A percentile compares a stretch with the other conserved stretches of the same genome.
Evolutionary conservation across 2,113 vertebrate species (phyloP).

Genomic region (Microtus pennsylvanicus): DNA sequence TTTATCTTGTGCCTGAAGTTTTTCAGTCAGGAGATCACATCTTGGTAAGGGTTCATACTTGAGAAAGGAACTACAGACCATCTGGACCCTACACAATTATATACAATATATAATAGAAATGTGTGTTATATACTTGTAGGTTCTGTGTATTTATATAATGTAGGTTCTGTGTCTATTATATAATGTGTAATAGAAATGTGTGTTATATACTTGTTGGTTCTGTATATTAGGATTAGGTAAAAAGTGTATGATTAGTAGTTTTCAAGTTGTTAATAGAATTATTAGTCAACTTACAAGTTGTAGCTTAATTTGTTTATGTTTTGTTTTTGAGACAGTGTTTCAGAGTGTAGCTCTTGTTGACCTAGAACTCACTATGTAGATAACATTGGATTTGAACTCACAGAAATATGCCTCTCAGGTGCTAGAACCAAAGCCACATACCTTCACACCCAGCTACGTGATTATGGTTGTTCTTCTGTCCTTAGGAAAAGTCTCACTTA

Average conservation of each 20-base stretch:
- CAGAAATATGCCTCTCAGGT: background rate
- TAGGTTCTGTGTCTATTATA: background rate
- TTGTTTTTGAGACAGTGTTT: background rate
- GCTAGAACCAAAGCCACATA: background rate
- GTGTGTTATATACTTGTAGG: background rate
- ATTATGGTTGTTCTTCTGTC: background rate
- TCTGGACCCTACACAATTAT: background rate
- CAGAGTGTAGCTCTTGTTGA: background rate
- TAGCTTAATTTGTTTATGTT: background rate
- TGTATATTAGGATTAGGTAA: background rate
- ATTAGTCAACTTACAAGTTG: background rate
- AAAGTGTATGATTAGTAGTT: background rate
- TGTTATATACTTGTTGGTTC: background rate
- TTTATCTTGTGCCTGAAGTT: background rate
- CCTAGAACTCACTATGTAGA: background rate
- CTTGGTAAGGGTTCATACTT: background rate
- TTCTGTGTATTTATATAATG: background rate
- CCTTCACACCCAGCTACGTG: background rate
- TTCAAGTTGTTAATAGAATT: background rate
- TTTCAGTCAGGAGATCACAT: background rate
- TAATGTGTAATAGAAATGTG: background rate
- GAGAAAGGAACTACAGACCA: background rate
- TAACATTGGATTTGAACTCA: background rate
- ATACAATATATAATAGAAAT: background rate
- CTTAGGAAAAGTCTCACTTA: background rate